Conservation (phyloP, 2,113 vertebrate genomes). For the Nerophis lumbriciformis region DNA sequence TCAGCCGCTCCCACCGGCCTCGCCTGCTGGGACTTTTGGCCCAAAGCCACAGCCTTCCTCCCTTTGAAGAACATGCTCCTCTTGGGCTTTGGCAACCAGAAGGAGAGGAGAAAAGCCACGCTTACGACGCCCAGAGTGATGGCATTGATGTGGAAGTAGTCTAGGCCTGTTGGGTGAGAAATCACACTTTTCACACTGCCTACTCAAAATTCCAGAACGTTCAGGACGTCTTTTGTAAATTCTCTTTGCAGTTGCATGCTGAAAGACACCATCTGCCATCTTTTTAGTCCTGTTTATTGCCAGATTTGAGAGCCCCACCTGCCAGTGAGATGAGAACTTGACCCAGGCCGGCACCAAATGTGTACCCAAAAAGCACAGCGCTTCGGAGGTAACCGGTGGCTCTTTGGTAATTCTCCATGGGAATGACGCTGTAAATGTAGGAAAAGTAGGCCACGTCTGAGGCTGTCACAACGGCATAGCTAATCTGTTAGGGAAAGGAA, state of each 20-base stretch:
- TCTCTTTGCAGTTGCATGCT: slow-evolving; percentile 4
- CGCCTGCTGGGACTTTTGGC: slow-evolving; percentile 20
- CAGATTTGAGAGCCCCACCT: slow-evolving; percentile 27
- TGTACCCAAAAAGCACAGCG: slow-evolving; percentile 64
- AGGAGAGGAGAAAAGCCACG: slow-evolving; percentile 58
- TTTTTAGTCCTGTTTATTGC: too few relatives aligned
- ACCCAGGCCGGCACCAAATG: slow-evolving; percentile 59
- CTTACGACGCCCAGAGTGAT: slow-evolving; percentile 59
- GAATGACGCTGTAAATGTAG: slow-evolving; percentile 71
- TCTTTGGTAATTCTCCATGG: slow-evolving; percentile 58
- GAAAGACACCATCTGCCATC: neutral
- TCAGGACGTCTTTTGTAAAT: neutral
- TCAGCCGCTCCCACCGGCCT: neutral
- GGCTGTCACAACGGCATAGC: slow-evolving; percentile 63
- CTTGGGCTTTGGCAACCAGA: slow-evolving; percentile 64
- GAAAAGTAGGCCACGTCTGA: slow-evolving; percentile 73
- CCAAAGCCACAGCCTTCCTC: slow-evolving; percentile 13
- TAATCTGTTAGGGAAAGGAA: slow-evolving; percentile 41
- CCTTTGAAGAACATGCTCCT: slow-evolving; percentile 61
- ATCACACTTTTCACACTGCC: slow-evolving; percentile 2
- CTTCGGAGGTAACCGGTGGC: slow-evolving; percentile 69
- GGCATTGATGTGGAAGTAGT: slow-evolving; percentile 64
- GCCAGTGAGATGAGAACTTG: slow-evolving; percentile 66
- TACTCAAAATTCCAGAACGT: neutral
- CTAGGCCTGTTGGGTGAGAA: slow-evolving; percentile 38